These are phyloP conservation scores for Tetragonisca angustula DNA, from an alignment of 2,888 invertebrate genomes.

Conservation along the genomic window DNA sequence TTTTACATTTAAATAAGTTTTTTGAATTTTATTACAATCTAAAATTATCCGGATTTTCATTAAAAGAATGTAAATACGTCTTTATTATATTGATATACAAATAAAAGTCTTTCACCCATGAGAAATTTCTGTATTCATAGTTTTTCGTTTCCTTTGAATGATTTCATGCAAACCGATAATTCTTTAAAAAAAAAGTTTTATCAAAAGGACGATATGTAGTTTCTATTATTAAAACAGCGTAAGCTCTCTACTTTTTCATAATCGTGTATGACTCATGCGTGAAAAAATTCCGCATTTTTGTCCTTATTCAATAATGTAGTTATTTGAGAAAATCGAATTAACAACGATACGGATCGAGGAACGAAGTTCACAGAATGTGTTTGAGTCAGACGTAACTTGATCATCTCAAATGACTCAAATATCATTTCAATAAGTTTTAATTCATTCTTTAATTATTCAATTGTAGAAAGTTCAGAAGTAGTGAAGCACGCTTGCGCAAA, in stretches of 20 bases:
- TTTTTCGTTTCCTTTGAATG: not conserved
- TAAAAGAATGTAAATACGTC: constrained; percentile 29
- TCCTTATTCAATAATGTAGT: not conserved
- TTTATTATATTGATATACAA: constrained; percentile 44
- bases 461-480: constrained; percentile 4
- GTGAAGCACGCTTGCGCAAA: constrained; percentile 12
- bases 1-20: not conserved
- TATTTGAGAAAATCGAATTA: not conserved
- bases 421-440: not conserved
- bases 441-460: constrained; percentile 6
- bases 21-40: not conserved
- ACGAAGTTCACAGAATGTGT: not conserved
- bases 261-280: not conserved
- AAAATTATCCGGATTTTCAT: constrained; percentile 35
- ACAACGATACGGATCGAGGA: not conserved
- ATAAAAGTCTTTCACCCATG: constrained; percentile 62
- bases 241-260: not conserved
- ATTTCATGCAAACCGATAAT: not conserved
- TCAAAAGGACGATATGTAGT: not conserved
- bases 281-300: not conserved
- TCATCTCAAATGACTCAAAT: not conserved
- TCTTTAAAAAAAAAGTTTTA: not conserved
- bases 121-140: constrained; percentile 12
- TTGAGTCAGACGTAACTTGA: not conserved
- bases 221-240: not conserved